phyloP scores from a whole-genome alignment of 1,140 invertebrate species.

The Drosophila ohnishii region DNA sequence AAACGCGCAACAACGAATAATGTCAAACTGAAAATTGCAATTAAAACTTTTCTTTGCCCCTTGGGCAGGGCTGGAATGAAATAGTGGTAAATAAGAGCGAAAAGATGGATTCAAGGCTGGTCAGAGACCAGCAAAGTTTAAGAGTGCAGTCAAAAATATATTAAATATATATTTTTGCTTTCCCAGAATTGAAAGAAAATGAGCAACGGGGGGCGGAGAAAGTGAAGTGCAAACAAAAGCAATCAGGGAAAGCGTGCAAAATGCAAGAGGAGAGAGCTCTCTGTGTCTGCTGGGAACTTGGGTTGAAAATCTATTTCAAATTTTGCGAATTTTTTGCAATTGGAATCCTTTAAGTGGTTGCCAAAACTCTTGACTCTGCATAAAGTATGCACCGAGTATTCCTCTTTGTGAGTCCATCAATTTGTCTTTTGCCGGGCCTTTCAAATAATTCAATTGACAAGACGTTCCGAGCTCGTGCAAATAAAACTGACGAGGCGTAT shows the following conservation, averaged over 20 bases:
- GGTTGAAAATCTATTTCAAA: constrained; percentile 17
- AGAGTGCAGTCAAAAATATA: constrained; percentile 53
- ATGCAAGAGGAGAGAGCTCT: constrained; percentile 10
- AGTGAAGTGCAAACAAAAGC: constrained; percentile 35
- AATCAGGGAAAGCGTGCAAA: constrained; percentile 35
- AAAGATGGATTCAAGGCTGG: constrained; percentile 37
- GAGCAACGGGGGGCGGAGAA: constrained; percentile 6
- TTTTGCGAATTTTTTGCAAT: constrained; percentile 3
- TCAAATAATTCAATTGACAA: constrained; percentile 49
- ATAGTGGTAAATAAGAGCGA: constrained; percentile 29
- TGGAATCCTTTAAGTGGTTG: constrained; percentile 33
- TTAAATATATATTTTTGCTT: constrained; percentile 18
- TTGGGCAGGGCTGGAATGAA: constrained; percentile 2
- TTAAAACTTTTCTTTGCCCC: constrained; percentile 69
- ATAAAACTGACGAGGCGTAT: constrained; percentile 52
- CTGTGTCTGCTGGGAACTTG: background rate
- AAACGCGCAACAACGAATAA: constrained; percentile 56
- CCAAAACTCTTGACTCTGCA: constrained; percentile 33
- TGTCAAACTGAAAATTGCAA: constrained; percentile 77
- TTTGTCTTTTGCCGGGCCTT: constrained; percentile 7
- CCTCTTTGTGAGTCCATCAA: constrained; percentile 5
- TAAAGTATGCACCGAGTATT: constrained; percentile 14
- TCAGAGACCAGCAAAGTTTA: constrained; percentile 52
- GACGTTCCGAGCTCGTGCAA: constrained; percentile 21
- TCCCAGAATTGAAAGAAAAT: constrained; percentile 5